A percentile compares a stretch with the other conserved stretches of the same genome.
phyloP scores from a whole-genome alignment of 53 echinoderm and acorn worm species.

The Patiria pectinifera region DNA sequence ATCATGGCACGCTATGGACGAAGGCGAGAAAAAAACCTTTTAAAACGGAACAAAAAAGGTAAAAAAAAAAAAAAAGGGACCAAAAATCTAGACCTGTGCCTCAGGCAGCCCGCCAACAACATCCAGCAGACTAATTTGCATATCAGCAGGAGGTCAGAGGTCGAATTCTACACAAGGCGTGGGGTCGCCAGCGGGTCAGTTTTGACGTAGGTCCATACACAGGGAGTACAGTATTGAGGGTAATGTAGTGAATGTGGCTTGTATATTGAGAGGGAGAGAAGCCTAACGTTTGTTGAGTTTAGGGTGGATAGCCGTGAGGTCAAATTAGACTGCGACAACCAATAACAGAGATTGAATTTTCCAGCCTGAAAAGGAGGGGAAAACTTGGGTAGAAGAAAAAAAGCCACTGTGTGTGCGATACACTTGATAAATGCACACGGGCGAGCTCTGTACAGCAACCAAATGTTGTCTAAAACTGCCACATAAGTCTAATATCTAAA shows the following conservation, averaged over 20 bases:
- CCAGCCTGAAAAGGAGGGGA: conserved; percentile 14
- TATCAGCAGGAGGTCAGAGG: conserved; percentile 59
- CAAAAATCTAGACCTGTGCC: conserved; percentile 49
- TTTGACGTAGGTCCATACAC: conserved; percentile 50
- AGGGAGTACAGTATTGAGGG: conserved; percentile 13
- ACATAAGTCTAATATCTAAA: background rate
- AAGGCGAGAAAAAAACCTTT: background rate
- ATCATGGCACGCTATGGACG: conserved; percentile 8
- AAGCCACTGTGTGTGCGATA: background rate
- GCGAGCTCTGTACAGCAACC: too few relatives aligned
- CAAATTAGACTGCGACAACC: conserved; percentile 37
- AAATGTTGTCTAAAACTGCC: background rate
- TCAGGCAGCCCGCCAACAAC: conserved; percentile 56
- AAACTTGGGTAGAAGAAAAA: background rate
- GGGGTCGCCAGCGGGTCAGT: conserved; percentile 58
- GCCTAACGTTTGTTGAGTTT: background rate
- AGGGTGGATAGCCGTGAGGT: conserved; percentile 61
- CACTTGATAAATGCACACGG: background rate
- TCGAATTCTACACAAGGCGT: conserved; percentile 65
- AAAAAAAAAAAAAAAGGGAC: background rate
- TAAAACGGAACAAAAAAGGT: background rate
- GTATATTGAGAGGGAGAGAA: background rate
- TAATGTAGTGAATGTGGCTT: conserved; percentile 37
- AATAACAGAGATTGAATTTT: conserved; percentile 57
- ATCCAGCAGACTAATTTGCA: conserved; percentile 60